These are phyloP conservation scores for Ceratoteleas bidentatus DNA, from an alignment of 1,140 invertebrate species.

Conservation along the genomic window DNA sequence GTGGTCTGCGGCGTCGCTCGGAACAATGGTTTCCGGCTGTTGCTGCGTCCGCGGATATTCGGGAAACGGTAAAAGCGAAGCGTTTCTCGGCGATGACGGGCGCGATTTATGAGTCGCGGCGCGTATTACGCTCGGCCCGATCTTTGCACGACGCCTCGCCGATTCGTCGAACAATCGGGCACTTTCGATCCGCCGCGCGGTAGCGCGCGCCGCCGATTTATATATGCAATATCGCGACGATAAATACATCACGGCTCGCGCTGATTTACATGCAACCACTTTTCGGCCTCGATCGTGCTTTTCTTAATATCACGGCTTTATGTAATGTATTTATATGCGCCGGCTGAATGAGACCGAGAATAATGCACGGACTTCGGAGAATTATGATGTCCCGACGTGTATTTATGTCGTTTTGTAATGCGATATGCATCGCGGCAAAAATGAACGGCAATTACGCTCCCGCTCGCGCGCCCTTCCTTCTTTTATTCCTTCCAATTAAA, in stretches of 20 bases:
- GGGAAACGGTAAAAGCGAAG: conserved; percentile 33
- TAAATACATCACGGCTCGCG: conserved; percentile 30
- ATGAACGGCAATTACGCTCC: not conserved
- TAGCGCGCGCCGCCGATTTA: conserved; percentile 18
- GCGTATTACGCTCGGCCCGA: conserved; percentile 25
- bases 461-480: not conserved
- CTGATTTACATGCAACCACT: conserved; percentile 40
- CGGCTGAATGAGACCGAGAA: conserved; percentile 17
- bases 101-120: conserved; percentile 37
- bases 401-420: conserved; percentile 17
- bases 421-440: not conserved
- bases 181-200: conserved; percentile 35
- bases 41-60: conserved; percentile 42
- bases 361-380: conserved; percentile 9
- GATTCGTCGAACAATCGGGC: conserved; percentile 7
- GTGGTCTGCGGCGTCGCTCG: conserved; percentile 4
- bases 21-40: conserved; percentile 45
- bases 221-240: conserved; percentile 29
- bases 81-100: conserved; percentile 34
- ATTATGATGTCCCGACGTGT: conserved; percentile 13
- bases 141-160: conserved; percentile 14
- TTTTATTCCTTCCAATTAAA: not conserved
- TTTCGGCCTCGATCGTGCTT: conserved; percentile 33
- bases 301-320: conserved; percentile 28
- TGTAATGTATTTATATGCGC: conserved; percentile 21